Conservation (phyloP, 2,797 vertebrate species). For the Coilia nasus region DNA sequence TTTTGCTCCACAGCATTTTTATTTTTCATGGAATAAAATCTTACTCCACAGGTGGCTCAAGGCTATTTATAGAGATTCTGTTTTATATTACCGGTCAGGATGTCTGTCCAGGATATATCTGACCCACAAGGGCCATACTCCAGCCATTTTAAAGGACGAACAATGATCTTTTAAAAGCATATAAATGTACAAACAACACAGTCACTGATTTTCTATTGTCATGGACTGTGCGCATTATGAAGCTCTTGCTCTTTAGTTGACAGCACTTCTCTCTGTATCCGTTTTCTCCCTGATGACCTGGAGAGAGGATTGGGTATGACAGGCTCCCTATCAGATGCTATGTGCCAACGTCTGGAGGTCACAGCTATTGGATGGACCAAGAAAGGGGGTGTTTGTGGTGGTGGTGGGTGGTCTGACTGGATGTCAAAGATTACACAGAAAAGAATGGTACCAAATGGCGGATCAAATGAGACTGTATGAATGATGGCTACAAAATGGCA, state of each 20-base stretch:
- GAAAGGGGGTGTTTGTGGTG: constrained; percentile 23
- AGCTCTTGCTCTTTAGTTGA: background rate
- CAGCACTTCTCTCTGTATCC: background rate
- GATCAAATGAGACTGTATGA: constrained; percentile 11
- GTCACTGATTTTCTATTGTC: background rate
- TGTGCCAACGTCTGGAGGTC: constrained; percentile 60
- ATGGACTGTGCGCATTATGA: background rate
- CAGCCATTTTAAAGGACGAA: background rate
- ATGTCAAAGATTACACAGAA: constrained; percentile 68
- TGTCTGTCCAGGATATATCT: background rate
- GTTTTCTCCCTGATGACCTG: background rate
- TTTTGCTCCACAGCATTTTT: background rate
- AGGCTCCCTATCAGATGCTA: constrained; percentile 34
- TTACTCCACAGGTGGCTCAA: background rate
- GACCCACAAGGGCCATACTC: background rate
- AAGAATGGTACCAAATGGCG: constrained; percentile 70
- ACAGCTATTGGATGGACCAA: constrained; percentile 44
- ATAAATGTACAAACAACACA: background rate
- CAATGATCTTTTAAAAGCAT: background rate
- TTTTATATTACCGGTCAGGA: background rate
- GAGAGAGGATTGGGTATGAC: background rate
- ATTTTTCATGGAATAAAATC: background rate
- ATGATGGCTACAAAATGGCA: constrained; percentile 5
- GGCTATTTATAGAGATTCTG: background rate
- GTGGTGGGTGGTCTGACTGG: constrained; percentile 38